Evolutionary conservation across 2,113 vertebrate genomes (phyloP).

Genomic region (Microcebus ravelobensis): DNA sequence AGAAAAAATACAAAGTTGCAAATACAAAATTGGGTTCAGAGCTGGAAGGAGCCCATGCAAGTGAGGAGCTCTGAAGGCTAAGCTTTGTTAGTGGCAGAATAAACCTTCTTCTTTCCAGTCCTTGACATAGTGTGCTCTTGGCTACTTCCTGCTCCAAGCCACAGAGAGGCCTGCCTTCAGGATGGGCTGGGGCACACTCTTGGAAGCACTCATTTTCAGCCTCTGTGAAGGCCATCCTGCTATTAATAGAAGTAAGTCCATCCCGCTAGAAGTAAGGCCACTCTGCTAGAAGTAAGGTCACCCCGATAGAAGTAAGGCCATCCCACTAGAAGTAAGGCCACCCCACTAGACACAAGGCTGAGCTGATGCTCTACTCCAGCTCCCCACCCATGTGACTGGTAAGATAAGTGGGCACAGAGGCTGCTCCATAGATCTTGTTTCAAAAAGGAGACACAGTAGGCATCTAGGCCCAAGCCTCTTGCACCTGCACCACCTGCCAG

Average conservation of each 20-base stretch:
- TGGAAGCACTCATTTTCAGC: neutral
- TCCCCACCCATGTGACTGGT: accelerated
- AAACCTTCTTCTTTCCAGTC: neutral
- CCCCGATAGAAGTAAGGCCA: too few species aligned
- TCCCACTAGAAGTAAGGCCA: too few species aligned
- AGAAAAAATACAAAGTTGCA: neutral
- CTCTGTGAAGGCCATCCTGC: neutral
- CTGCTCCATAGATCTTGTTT: neutral
- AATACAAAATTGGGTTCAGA: neutral
- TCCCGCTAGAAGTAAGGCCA: too few species aligned
- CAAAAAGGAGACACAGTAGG: neutral
- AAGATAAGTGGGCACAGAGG: neutral
- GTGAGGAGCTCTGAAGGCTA: neutral
- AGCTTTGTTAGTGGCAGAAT: neutral
- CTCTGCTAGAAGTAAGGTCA: too few species aligned
- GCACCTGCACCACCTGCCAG: too few species aligned
- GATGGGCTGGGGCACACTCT: neutral
- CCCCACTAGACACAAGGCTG: too few species aligned
- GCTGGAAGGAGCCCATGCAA: neutral
- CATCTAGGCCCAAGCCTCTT: neutral
- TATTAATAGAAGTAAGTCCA: too few species aligned
- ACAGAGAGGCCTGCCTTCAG: neutral
- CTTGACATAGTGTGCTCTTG: accelerated
- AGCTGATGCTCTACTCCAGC: neutral
- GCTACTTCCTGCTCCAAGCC: neutral